Percentiles rank a stretch among this genome's conserved stretches.
Conservation (phyloP, 2,888 invertebrate genomes). For the Pegoplata infirma region DNA sequence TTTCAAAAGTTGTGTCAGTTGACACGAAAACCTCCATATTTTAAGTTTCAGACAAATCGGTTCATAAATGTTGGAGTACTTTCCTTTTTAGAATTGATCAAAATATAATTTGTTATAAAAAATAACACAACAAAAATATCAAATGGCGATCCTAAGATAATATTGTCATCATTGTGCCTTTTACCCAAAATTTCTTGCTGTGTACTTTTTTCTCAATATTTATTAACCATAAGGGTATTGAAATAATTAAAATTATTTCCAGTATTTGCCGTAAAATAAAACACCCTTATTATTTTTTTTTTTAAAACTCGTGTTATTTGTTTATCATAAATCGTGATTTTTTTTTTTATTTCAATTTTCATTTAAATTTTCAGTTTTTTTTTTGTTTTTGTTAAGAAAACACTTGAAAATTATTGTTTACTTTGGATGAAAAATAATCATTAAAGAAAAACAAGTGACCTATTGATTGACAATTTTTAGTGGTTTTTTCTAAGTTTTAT, state of each 20-base stretch:
- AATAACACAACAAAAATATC: too few species aligned
- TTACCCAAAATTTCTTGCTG: too few species aligned
- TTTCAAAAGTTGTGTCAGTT: too few species aligned
- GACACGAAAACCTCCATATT: too few species aligned
- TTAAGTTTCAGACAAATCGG: too few species aligned
- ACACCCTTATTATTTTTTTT: constrained; percentile 30
- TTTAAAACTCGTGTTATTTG: constrained; percentile 39
- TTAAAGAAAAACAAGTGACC: constrained; percentile 46
- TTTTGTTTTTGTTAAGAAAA: constrained; percentile 6
- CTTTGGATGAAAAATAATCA: constrained; percentile 21
- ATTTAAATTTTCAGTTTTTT: background rate
- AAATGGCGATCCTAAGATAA: too few species aligned
- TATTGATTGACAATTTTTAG: constrained; percentile 59
- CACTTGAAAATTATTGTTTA: constrained; percentile 60
- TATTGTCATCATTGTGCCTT: too few species aligned
- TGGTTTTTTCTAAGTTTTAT: constrained; percentile 15
- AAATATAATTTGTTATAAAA: too few species aligned
- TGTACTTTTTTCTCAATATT: background rate
- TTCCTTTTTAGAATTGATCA: too few species aligned
- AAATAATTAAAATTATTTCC: constrained; percentile 43
- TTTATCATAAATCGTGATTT: constrained; percentile 48
- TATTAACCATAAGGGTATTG: constrained; percentile 49
- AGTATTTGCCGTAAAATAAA: constrained; percentile 9
- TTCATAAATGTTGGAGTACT: too few species aligned
- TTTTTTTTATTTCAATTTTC: constrained; percentile 29